Percentiles rank a stretch among this genome's conserved stretches.
phyloP scores from a whole-genome alignment of 2,113 vertebrate genomes.

The Balaeniceps rex region DNA sequence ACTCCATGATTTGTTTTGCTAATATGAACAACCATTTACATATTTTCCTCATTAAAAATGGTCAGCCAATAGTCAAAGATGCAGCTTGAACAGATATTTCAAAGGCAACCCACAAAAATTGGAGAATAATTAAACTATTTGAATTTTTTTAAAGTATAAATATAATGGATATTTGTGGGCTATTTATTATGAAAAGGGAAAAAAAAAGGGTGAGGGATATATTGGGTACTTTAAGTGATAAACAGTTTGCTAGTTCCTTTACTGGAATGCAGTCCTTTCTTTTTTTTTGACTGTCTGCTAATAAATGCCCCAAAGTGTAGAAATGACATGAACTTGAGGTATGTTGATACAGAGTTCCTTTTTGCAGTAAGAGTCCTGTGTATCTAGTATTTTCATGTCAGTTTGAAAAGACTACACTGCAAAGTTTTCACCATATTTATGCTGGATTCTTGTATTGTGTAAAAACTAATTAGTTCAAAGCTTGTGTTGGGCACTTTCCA shows the following conservation, averaged over 20 bases:
- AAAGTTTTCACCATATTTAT: background rate
- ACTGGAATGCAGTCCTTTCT: background rate
- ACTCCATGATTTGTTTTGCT: background rate
- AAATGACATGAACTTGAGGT: rapidly evolving
- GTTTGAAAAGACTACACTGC: background rate
- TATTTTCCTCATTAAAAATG: background rate
- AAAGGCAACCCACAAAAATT: background rate
- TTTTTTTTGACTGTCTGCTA: background rate
- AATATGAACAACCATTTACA: background rate
- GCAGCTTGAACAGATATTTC: background rate
- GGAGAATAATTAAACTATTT: background rate
- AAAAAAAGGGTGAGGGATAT: background rate
- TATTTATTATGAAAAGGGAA: background rate
- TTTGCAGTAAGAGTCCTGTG: background rate
- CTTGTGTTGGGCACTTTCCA: background rate
- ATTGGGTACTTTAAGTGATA: background rate
- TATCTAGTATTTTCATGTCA: background rate
- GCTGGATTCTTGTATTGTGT: background rate
- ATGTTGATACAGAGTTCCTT: background rate
- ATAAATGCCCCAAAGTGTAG: background rate
- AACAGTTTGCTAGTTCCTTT: background rate
- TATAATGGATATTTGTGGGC: background rate
- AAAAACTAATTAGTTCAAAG: background rate
- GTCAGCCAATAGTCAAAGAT: background rate
- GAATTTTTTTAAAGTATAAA: background rate